phyloP scores from a whole-genome alignment of 2,797 vertebrate genomes.

The Myotis planiceps region DNA sequence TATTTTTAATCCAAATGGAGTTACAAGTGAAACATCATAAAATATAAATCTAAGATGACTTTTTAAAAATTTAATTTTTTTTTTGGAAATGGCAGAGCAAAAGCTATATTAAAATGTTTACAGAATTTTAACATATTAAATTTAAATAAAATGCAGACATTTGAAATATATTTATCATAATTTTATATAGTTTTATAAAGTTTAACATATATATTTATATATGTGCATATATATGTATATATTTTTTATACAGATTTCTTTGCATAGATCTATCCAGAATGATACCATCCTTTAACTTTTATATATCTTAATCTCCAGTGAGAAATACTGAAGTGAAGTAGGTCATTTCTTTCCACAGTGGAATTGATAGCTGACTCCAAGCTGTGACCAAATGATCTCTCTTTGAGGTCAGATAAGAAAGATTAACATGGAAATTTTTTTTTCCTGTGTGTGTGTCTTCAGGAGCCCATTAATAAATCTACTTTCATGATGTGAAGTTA shows the following conservation, averaged over 20 bases:
- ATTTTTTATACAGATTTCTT: constrained; percentile 36
- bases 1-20: neutral
- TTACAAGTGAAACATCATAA: neutral
- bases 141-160: constrained; percentile 8
- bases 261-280: neutral
- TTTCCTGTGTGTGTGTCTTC: constrained; percentile 43
- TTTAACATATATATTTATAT: neutral
- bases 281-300: constrained; percentile 43
- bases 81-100: constrained; percentile 30
- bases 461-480: constrained; percentile 58
- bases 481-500: constrained; percentile 42
- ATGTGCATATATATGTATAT: neutral
- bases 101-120: constrained; percentile 12
- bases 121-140: constrained; percentile 22
- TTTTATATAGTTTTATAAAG: neutral
- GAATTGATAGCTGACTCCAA: constrained; percentile 70
- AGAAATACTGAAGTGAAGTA: constrained; percentile 73
- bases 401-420: constrained; percentile 56
- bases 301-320: constrained; percentile 67
- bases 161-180: constrained; percentile 9
- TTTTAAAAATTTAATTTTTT: neutral
- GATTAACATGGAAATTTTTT: constrained; percentile 38
- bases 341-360: constrained; percentile 78
- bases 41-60: neutral
- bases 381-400: constrained; percentile 80